Percentiles rank a stretch among this genome's conserved stretches.
phyloP scores from a whole-genome alignment of 2,113 vertebrate genomes.

The Clarias batrachus region DNA sequence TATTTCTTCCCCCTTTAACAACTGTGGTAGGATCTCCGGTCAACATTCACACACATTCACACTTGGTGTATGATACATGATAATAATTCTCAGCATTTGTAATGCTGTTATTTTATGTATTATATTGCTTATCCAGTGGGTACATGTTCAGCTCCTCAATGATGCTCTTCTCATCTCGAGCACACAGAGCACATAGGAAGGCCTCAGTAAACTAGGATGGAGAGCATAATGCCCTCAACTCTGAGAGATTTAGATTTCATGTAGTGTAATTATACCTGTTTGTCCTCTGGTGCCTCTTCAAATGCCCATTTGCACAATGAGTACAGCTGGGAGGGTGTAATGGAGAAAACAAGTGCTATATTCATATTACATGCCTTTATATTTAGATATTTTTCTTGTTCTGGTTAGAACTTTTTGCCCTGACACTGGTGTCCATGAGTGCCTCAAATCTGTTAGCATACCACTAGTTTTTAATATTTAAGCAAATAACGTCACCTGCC shows the following conservation, averaged over 20 bases:
- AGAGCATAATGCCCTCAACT: background rate
- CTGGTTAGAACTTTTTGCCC: background rate
- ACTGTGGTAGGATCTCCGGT: too few relatives aligned
- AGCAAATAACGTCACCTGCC: background rate
- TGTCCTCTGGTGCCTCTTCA: background rate
- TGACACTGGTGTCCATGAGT: background rate
- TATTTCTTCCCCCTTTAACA: too few relatives aligned
- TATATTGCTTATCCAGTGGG: background rate
- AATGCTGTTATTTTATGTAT: background rate
- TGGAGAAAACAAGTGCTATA: background rate
- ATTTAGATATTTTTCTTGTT: background rate
- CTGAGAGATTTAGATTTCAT: conserved; percentile 3
- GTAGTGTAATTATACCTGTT: conserved; percentile 5
- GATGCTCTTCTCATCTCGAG: background rate
- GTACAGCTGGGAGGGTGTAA: background rate
- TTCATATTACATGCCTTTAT: background rate
- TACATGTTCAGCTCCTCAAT: background rate
- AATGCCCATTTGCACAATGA: background rate
- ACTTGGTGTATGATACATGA: background rate
- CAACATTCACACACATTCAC: too few relatives aligned
- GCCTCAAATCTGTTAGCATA: background rate
- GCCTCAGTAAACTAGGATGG: background rate
- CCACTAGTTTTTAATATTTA: background rate
- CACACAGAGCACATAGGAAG: background rate
- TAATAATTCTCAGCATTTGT: background rate